Evolutionary conservation across 2,113 vertebrate species (phyloP).

Genomic region (Podarcis muralis): DNA sequence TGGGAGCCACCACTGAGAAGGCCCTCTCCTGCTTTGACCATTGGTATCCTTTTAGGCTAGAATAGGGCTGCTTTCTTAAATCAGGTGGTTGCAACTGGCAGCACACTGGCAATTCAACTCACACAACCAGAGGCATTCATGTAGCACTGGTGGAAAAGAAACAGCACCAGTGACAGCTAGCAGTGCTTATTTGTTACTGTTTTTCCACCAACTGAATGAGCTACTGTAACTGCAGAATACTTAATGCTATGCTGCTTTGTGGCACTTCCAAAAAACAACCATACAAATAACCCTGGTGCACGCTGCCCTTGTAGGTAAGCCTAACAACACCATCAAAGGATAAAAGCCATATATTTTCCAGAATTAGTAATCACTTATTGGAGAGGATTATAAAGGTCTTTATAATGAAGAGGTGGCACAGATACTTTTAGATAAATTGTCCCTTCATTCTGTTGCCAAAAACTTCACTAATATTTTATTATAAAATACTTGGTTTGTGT

Average conservation of each 20-base stretch:
- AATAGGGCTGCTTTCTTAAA: neutral
- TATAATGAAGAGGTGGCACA: neutral
- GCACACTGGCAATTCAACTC: neutral
- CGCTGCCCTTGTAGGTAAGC: neutral
- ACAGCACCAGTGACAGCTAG: neutral
- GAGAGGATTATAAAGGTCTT: constrained; percentile 10
- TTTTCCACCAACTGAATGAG: neutral
- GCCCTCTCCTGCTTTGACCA: neutral
- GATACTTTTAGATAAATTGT: neutral
- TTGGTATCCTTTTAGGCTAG: neutral
- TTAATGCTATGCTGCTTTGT: neutral
- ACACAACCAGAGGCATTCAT: neutral
- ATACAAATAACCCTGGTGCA: too few species aligned
- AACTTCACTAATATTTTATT: constrained; percentile 18
- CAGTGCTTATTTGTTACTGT: neutral
- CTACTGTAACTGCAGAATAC: neutral
- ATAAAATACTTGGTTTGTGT: neutral
- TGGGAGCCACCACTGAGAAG: too few species aligned
- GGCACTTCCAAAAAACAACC: neutral
- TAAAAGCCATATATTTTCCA: neutral
- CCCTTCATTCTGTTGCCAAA: neutral
- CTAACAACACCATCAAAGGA: neutral
- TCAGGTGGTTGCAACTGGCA: neutral
- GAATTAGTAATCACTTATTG: constrained; percentile 16
- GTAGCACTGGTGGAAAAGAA: neutral